These are phyloP conservation scores for Anarhynchus alexandrinus DNA, from an alignment of 2,113 vertebrate genomes.

Conservation along the genomic window DNA sequence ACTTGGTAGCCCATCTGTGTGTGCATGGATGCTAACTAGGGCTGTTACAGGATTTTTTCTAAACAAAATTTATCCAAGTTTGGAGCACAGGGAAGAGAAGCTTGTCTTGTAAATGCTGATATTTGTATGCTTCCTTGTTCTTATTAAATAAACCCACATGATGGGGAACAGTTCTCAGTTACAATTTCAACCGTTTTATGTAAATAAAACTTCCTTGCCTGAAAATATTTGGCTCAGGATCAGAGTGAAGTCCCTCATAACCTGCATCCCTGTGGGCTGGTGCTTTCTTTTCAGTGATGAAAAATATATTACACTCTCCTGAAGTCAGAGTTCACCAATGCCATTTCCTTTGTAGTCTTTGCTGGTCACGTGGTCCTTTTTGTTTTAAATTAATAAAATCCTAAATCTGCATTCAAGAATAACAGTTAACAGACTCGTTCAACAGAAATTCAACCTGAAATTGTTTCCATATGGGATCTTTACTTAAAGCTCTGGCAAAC, in stretches of 20 bases:
- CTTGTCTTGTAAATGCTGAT: slow-evolving; percentile 24
- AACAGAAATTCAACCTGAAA: slow-evolving; percentile 67
- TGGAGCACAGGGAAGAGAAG: background rate
- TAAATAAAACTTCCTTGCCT: slow-evolving; percentile 71
- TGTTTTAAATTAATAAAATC: slow-evolving; percentile 75
- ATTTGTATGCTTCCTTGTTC: slow-evolving; percentile 42
- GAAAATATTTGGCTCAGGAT: slow-evolving; percentile 69
- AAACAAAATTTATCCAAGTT: background rate
- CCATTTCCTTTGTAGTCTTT: slow-evolving; percentile 73
- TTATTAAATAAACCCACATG: slow-evolving; percentile 42
- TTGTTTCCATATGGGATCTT: slow-evolving; percentile 63
- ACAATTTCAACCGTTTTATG: slow-evolving; percentile 62
- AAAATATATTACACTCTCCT: slow-evolving; percentile 70
- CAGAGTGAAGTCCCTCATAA: slow-evolving; percentile 70
- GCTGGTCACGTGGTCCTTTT: slow-evolving; percentile 57
- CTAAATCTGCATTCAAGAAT: slow-evolving; percentile 64
- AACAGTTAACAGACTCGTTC: slow-evolving; percentile 60
- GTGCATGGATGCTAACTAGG: background rate
- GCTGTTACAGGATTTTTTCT: background rate
- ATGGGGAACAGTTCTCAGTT: slow-evolving; percentile 48
- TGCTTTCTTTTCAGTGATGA: slow-evolving; percentile 66
- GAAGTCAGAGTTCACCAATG: slow-evolving; percentile 60
- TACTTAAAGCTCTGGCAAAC: slow-evolving; percentile 52
- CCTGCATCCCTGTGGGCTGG: slow-evolving; percentile 68
- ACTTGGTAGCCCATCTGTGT: background rate